Conservation (phyloP, 2,797 vertebrate species). For the Sciurus vulgaris region DNA sequence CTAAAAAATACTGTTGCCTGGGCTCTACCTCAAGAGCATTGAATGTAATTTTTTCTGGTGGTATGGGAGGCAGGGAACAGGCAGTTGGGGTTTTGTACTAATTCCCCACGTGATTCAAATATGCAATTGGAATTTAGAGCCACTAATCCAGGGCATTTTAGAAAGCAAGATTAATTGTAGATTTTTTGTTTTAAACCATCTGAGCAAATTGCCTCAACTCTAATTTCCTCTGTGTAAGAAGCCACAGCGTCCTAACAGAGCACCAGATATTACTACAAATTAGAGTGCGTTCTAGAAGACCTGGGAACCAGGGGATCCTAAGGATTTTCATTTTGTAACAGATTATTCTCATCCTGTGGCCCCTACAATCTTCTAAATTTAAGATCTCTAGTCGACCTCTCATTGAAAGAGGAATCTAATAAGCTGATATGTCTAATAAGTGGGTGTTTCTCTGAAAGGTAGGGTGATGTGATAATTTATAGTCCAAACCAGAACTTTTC, state of each 20-base stretch:
- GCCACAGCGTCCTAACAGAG: neutral
- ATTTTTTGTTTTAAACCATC: neutral
- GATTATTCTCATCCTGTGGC: neutral
- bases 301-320: neutral
- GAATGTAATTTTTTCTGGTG: neutral
- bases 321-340: neutral
- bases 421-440: neutral
- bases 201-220: constrained; percentile 35
- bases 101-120: constrained; percentile 9
- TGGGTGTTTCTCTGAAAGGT: neutral
- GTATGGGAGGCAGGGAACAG: too few species aligned
- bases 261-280: neutral
- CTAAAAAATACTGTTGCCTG: neutral
- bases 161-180: constrained; percentile 40
- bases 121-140: constrained; percentile 18
- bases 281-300: neutral
- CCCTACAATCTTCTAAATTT: constrained; percentile 14
- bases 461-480: neutral
- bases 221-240: neutral
- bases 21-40: constrained; percentile 6
- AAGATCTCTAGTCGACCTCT: constrained; percentile 31
- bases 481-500: neutral
- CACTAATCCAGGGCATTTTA: neutral
- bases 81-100: constrained; percentile 1
- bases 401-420: neutral